Evolutionary conservation across 1,140 invertebrate genomes (phyloP).

Genomic region (Ctenoplectra terminalis): DNA sequence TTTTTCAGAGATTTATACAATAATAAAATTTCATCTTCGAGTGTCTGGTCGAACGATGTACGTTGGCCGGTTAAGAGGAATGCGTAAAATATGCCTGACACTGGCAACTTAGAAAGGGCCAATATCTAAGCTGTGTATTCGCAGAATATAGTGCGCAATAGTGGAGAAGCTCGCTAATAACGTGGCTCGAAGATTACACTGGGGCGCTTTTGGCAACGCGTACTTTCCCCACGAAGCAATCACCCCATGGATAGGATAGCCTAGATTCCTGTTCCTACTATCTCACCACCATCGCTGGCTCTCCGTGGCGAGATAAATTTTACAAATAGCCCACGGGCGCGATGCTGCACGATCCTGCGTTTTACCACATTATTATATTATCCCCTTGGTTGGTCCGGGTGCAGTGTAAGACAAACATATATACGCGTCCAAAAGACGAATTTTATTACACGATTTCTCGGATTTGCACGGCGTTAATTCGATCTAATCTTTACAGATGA

Average conservation of each 20-base stretch:
- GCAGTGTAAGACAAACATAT: neutral
- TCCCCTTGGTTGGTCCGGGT: neutral
- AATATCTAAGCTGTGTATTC: conserved; percentile 31
- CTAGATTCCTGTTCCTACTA: conserved; percentile 42
- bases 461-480: neutral
- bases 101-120: conserved; percentile 11
- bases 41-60: neutral
- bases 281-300: conserved; percentile 45
- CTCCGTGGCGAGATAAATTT: conserved; percentile 61
- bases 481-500: neutral
- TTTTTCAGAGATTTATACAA: no score
- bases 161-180: conserved; percentile 49
- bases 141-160: conserved; percentile 37
- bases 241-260: conserved; percentile 46
- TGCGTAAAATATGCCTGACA: neutral
- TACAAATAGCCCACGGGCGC: conserved; percentile 61
- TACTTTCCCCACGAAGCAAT: conserved; percentile 59
- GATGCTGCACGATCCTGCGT: conserved; percentile 29
- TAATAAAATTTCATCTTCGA: neutral
- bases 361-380: conserved; percentile 56
- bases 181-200: conserved; percentile 52
- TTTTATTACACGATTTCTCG: neutral
- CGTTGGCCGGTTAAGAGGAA: neutral
- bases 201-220: conserved; percentile 53
- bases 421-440: neutral